phyloP scores from a whole-genome alignment of 2,113 vertebrate species.

The Scortum barcoo region DNA sequence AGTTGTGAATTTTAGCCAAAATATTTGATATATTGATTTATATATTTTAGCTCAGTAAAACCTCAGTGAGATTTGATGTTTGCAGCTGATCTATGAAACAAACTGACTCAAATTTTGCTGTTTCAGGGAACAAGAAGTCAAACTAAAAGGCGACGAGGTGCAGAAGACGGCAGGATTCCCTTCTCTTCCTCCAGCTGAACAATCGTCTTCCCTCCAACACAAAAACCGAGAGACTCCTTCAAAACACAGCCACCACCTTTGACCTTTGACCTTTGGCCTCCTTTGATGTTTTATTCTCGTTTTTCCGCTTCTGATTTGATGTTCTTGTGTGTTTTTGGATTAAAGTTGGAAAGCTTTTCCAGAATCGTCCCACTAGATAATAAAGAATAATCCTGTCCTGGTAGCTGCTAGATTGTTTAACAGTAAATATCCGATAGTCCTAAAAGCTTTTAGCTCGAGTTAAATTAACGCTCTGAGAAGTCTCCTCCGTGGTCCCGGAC shows the following conservation, averaged over 20 bases:
- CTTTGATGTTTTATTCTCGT: slow-evolving; percentile 20
- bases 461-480: slow-evolving; percentile 16
- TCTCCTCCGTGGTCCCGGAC: background rate
- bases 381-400: slow-evolving; percentile 27
- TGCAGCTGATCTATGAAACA: too few species aligned
- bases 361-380: slow-evolving; percentile 34
- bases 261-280: background rate
- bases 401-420: slow-evolving; percentile 55
- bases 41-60: too few species aligned
- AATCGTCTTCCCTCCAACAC: slow-evolving; percentile 46
- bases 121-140: slow-evolving; percentile 61
- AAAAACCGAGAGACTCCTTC: slow-evolving; percentile 54
- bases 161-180: slow-evolving; percentile 2
- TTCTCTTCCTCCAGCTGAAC: slow-evolving; percentile 42
- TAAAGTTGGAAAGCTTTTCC: slow-evolving; percentile 42
- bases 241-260: slow-evolving; percentile 35
- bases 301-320: slow-evolving; percentile 4
- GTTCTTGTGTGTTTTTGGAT: slow-evolving; percentile 43
- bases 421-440: slow-evolving; percentile 29
- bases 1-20: background rate
- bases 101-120: background rate
- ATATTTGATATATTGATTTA: too few species aligned
- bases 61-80: too few species aligned
- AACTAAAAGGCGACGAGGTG: slow-evolving; percentile 34
- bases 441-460: slow-evolving; percentile 23